A percentile compares a stretch with the other conserved stretches of the same genome.
Evolutionary conservation across 2,888 invertebrate species (phyloP).

Genomic region (Artemia sinica): DNA sequence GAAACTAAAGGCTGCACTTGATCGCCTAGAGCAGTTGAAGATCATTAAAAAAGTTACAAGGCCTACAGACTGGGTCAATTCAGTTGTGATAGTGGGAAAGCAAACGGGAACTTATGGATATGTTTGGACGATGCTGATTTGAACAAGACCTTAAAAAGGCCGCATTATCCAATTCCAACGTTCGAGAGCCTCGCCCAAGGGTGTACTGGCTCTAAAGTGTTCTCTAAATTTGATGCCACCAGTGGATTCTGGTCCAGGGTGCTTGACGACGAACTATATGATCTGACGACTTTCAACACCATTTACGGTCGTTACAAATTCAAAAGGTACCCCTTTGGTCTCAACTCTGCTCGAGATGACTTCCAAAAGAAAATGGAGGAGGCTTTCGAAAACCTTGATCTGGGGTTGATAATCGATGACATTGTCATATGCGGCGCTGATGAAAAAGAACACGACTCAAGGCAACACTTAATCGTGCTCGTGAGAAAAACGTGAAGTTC

Average conservation of each 20-base stretch:
- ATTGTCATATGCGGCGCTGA: background rate
- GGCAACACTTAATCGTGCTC: background rate
- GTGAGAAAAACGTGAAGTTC: background rate
- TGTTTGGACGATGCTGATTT: too few species aligned
- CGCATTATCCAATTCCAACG: too few species aligned
- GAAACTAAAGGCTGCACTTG: too few species aligned
- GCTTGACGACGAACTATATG: background rate
- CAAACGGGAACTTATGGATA: too few species aligned
- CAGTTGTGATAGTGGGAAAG: too few species aligned
- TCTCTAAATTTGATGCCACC: background rate
- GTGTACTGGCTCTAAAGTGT: too few species aligned
- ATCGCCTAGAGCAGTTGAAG: too few species aligned
- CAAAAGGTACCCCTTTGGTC: background rate
- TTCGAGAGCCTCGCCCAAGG: too few species aligned
- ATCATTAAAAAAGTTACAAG: too few species aligned
- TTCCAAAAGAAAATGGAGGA: background rate
- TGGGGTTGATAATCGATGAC: conserved; percentile 3
- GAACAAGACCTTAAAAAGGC: too few species aligned
- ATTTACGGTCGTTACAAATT: background rate
- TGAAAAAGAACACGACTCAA: background rate
- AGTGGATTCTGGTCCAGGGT: background rate
- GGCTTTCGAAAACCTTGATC: background rate
- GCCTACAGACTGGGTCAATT: too few species aligned
- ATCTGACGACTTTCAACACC: background rate
- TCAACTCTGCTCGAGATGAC: background rate